These are phyloP conservation scores for Erannis defoliaria DNA, from an alignment of 2,888 invertebrate species.

Conservation along the genomic window DNA sequence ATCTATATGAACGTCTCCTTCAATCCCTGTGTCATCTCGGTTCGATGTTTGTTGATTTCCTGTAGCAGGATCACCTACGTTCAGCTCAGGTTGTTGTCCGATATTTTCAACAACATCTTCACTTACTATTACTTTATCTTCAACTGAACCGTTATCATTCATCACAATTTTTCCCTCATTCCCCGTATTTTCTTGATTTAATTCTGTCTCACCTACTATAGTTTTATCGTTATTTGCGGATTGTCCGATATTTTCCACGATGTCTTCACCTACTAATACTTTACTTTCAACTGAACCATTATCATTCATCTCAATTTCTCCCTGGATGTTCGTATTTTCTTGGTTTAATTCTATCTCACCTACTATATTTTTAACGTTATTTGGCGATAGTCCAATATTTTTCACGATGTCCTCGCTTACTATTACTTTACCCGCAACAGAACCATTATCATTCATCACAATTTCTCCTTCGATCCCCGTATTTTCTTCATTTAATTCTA, in stretches of 20 bases:
- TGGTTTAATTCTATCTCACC: not conserved
- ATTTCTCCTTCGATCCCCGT: not conserved
- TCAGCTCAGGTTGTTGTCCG: not conserved
- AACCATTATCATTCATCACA: not conserved
- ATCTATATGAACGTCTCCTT: constrained; percentile 6
- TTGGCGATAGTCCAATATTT: not conserved
- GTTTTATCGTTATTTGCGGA: not conserved
- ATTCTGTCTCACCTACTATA: not conserved
- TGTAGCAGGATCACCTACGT: not conserved
- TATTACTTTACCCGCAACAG: not conserved
- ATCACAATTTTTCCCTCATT: not conserved
- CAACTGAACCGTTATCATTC: not conserved
- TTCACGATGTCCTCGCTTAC: not conserved
- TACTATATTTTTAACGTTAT: not conserved
- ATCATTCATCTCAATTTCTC: not conserved
- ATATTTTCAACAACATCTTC: not conserved
- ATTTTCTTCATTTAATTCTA: not conserved
- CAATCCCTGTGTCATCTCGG: not conserved
- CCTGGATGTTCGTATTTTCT: not conserved
- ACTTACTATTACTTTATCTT: not conserved
- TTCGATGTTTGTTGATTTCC: not conserved
- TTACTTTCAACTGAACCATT: not conserved
- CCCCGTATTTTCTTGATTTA: not conserved
- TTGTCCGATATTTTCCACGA: not conserved
- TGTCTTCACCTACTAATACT: not conserved